Conservation (phyloP, 1,140 invertebrate species). For the Leguminivora glycinivorella region DNA sequence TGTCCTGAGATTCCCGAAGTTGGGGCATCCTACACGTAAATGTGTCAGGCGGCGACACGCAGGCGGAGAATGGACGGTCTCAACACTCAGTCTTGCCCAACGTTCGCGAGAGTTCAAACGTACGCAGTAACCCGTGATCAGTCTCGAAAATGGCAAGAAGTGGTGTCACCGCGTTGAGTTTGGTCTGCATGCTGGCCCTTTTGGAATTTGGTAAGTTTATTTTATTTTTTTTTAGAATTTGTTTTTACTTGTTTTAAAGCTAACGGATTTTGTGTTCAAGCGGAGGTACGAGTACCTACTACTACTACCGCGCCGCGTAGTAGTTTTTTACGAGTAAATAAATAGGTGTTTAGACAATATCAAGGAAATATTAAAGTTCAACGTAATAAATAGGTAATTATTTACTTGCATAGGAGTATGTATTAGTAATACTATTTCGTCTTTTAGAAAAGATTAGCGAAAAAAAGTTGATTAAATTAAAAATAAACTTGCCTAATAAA, state of each 20-base stretch:
- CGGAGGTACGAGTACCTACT: not conserved
- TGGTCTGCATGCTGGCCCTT: slow-evolving; percentile 57
- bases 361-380: too few relatives aligned
- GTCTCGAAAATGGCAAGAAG: slow-evolving; percentile 54
- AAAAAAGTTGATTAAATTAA: too few relatives aligned
- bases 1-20: slow-evolving; percentile 13
- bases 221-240: slow-evolving; percentile 32
- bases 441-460: too few relatives aligned
- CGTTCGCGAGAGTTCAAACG: slow-evolving; percentile 48
- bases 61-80: slow-evolving; percentile 51
- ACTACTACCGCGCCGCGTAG: not conserved
- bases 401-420: too few relatives aligned
- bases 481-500: too few relatives aligned
- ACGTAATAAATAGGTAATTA: too few relatives aligned
- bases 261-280: not conserved
- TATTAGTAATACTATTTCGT: too few relatives aligned
- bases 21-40: slow-evolving; percentile 37
- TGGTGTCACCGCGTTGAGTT: slow-evolving; percentile 49
- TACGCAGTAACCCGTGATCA: slow-evolving; percentile 28
- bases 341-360: too few relatives aligned
- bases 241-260: slow-evolving; percentile 1
- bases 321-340: too few relatives aligned
- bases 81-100: slow-evolving; percentile 58
- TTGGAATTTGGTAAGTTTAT: slow-evolving; percentile 62
- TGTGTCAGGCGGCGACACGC: slow-evolving; percentile 60